Evolutionary conservation across 2,113 vertebrate genomes (phyloP).

Genomic region (Centropus unirufus): DNA sequence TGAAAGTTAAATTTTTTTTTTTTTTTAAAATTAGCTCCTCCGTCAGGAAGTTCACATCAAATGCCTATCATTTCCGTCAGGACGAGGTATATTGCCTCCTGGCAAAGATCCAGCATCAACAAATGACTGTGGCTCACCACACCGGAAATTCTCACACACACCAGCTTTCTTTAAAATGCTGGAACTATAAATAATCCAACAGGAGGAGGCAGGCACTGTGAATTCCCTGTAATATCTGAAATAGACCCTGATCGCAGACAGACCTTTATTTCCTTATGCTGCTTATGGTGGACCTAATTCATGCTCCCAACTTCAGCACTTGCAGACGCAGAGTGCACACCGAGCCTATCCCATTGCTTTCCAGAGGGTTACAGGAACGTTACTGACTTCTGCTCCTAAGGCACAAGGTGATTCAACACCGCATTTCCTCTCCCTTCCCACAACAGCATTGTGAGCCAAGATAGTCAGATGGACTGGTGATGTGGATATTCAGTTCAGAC

Average conservation of each 20-base stretch:
- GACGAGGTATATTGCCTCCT: constrained; percentile 20
- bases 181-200: background rate
- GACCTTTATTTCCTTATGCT: background rate
- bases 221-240: background rate
- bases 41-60: background rate
- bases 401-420: background rate
- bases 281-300: background rate
- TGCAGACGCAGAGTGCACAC: fast-evolving
- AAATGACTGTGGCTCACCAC: constrained; percentile 6
- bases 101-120: constrained; percentile 9
- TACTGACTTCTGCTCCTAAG: background rate
- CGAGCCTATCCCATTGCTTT: fast-evolving
- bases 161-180: background rate
- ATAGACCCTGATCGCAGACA: background rate
- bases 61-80: background rate
- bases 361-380: background rate
- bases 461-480: background rate
- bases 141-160: background rate
- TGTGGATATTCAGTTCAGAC: background rate
- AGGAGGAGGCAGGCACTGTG: background rate
- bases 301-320: background rate
- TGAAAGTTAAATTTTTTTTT: background rate
- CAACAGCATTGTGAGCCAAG: background rate
- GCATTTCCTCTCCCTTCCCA: background rate
- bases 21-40: background rate